A percentile compares a stretch with the other conserved stretches of the same genome.
Conservation (phyloP, 2,797 vertebrate species). For the Cottoperca gobio region DNA sequence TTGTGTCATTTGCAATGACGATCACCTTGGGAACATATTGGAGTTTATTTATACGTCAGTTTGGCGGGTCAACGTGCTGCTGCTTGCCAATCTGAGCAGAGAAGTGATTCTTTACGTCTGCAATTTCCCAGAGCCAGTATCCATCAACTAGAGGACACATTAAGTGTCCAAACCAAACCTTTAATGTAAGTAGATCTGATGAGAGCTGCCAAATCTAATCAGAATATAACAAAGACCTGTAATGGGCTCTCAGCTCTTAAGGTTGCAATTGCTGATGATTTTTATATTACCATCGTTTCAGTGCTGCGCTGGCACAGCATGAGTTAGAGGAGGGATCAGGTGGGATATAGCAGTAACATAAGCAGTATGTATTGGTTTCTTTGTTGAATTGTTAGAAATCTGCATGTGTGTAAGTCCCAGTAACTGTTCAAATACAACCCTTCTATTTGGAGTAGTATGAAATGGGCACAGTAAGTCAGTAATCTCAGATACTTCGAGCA, state of each 20-base stretch:
- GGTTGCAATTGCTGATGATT: slow-evolving; percentile 16
- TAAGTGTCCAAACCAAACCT: slow-evolving; percentile 39
- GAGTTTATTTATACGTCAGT: slow-evolving; percentile 44
- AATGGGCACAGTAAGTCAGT: neutral
- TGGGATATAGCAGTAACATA: slow-evolving; percentile 1
- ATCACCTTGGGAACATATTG: slow-evolving; percentile 49
- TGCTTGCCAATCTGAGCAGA: neutral
- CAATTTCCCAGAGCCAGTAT: slow-evolving; percentile 26
- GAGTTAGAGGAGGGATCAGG: slow-evolving; percentile 6
- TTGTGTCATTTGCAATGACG: slow-evolving; percentile 53
- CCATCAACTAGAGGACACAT: slow-evolving; percentile 36
- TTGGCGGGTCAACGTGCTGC: neutral
- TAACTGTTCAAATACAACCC: neutral
- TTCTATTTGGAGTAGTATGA: neutral
- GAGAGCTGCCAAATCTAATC: slow-evolving; percentile 48
- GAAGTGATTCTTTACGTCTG: slow-evolving; percentile 12
- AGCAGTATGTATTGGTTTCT: neutral
- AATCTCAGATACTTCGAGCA: neutral
- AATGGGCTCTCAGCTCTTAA: slow-evolving; percentile 24
- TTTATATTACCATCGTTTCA: slow-evolving; percentile 26
- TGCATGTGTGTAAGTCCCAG: neutral
- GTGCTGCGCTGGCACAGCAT: slow-evolving; percentile 7
- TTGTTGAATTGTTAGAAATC: slow-evolving; percentile 7
- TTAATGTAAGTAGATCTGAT: slow-evolving; percentile 21
- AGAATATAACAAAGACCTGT: slow-evolving; percentile 37